Evolutionary conservation across 1,140 invertebrate species (phyloP).

Genomic region (Drosophila willistoni): DNA sequence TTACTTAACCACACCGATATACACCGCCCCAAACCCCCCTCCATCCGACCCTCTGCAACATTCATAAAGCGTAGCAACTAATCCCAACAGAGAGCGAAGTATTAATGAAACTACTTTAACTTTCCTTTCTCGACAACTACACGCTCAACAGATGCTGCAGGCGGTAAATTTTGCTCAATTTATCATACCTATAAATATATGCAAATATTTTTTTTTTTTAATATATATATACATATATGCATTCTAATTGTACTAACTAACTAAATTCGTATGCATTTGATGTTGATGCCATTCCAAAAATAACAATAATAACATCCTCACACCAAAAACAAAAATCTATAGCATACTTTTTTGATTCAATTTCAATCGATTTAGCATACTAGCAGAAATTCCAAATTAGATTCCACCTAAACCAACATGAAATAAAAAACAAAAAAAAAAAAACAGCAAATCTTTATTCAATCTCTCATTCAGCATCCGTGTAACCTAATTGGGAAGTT

Average conservation of each 20-base stretch:
- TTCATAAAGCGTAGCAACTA: conserved; percentile 49
- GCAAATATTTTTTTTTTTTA: conserved; percentile 5
- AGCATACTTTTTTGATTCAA: conserved; percentile 35
- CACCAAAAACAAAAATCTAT: conserved; percentile 12
- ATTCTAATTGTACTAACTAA: conserved; percentile 12
- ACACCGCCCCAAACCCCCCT: background rate
- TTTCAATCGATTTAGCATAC: conserved; percentile 25
- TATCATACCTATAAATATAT: conserved; percentile 26
- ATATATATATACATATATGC: conserved; percentile 27
- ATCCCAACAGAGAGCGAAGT: conserved; percentile 35
- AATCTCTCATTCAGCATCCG: conserved; percentile 15
- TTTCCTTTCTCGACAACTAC: conserved; percentile 58
- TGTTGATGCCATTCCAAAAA: conserved; percentile 32
- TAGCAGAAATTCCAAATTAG: conserved; percentile 58
- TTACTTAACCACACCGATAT: background rate
- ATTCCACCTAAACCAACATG: conserved; percentile 17
- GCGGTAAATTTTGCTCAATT: conserved; percentile 70
- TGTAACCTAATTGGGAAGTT: conserved; percentile 12
- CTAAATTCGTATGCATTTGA: conserved; percentile 16
- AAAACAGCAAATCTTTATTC: background rate
- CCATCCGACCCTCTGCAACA: conserved; percentile 17
- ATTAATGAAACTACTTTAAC: conserved; percentile 65
- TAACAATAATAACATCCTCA: conserved; percentile 2
- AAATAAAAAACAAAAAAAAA: background rate
- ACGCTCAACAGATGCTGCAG: conserved; percentile 82